Base-by-base conservation (phyloP, 1,140 invertebrate genomes). In the Yoshiicerus persimilis region DNA sequence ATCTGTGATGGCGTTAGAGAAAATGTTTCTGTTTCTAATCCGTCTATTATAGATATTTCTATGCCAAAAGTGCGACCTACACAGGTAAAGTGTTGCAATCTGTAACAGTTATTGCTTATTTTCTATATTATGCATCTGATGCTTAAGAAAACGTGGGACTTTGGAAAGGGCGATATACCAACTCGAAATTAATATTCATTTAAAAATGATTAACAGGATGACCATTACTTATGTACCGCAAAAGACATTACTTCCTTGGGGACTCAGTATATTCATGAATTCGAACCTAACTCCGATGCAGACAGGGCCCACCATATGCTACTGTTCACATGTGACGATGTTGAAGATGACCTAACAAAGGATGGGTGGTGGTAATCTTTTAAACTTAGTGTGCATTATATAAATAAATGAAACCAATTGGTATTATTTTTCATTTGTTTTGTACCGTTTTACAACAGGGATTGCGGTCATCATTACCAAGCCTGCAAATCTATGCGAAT, bases 281-380 rank as follows among this genome's bases (percentile, higher is more conserved):
- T 92, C 89, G 92, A 92, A 56, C 92, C 92, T 13, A 90, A 92
- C 84, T 92, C 92, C 2, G 90, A 91, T 83, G 92, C 92, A 2
- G 91, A 91, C 84, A 91, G 92, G 39, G 93, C 92, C 13, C 95
- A 95, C 91, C 95, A 95, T 89, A 94, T 95, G 92, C 92, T 95
- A 88, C 91, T 95, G 1, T 95, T 94, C 91, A 94, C 94, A 4
- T 95, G 95, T 89, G 91, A 92, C 87, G 92, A 92, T 47, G 93
- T 94, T 23, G 30, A 13, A n/a, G 62, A 39, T 27, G 23, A 85
- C 3, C 83, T 88, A n/a, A 39, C 86, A 20, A 56, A 89, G 32
- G 32, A 91, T 20, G 90, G 89, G 4, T 89, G 86, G 84, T 93
- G 92, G 92, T 93, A 90, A 89, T 47, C 25, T 77, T 75, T 39